Conservation (phyloP, 2,113 vertebrate genomes). For the Oryzias melastigma region DNA sequence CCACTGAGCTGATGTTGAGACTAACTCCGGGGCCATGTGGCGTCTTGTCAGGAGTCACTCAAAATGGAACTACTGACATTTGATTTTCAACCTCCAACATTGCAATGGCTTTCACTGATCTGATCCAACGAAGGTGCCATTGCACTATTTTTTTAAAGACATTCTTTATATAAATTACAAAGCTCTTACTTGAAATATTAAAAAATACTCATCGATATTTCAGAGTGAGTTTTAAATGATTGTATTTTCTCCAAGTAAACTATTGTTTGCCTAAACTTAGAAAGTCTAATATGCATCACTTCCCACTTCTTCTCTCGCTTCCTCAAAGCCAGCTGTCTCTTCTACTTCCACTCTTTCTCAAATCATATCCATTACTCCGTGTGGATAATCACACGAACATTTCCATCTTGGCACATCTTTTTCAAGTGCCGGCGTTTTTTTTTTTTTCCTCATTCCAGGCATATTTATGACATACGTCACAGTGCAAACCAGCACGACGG, state of each 20-base stretch:
- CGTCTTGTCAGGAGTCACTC: background rate
- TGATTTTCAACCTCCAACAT: background rate
- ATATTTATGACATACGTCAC: slow-evolving; percentile 37
- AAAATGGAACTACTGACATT: background rate
- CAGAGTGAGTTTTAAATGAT: too few relatives aligned
- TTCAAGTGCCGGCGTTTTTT: slow-evolving; percentile 25
- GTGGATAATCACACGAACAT: slow-evolving; percentile 28
- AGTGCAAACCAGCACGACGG: slow-evolving; percentile 18
- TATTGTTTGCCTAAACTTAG: background rate
- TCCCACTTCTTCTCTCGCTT: slow-evolving; percentile 12
- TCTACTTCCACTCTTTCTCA: slow-evolving; percentile 10
- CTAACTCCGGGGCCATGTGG: background rate
- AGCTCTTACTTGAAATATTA: too few relatives aligned
- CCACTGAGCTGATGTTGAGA: background rate
- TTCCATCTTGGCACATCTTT: slow-evolving; percentile 20
- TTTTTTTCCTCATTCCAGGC: slow-evolving; percentile 8
- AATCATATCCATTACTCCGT: slow-evolving; percentile 36
- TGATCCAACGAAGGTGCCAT: too few relatives aligned
- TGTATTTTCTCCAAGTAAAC: background rate
- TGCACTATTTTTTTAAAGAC: too few relatives aligned
- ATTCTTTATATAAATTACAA: too few relatives aligned
- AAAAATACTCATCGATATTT: too few relatives aligned
- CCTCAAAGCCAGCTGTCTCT: slow-evolving; percentile 10
- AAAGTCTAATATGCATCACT: background rate
- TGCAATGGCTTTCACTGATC: background rate